These are phyloP conservation scores for Eremophila alpestris DNA, from an alignment of 2,797 vertebrate species.

Conservation along the genomic window DNA sequence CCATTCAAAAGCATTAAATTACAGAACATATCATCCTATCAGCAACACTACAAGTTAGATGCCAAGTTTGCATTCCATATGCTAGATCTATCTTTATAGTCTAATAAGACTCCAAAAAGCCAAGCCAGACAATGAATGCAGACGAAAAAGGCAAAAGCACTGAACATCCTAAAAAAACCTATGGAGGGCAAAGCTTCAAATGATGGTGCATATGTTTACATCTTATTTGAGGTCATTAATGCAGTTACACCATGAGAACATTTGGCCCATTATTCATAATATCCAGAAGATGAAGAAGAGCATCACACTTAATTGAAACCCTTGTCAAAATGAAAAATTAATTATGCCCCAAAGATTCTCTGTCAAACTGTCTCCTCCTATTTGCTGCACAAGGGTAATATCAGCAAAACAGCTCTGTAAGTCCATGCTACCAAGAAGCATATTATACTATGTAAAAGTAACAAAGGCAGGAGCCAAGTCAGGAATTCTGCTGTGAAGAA, in stretches of 20 bases:
- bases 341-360: conserved; percentile 59
- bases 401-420: conserved; percentile 30
- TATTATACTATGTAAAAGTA: conserved; percentile 33
- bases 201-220: neutral
- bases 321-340: conserved; percentile 62
- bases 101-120: neutral
- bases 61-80: neutral
- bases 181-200: neutral
- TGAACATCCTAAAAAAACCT: neutral
- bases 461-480: conserved; percentile 1
- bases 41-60: neutral
- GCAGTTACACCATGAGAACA: conserved; percentile 7
- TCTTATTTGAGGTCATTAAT: conserved; percentile 7
- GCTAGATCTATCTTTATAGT: neutral
- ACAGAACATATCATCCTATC: neutral
- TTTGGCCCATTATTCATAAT: conserved; percentile 33
- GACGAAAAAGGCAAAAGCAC: neutral
- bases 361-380: conserved; percentile 64
- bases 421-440: neutral
- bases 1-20: neutral
- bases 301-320: conserved; percentile 60
- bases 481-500: neutral
- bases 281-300: conserved; percentile 33
- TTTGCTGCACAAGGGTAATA: conserved; percentile 30
- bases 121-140: neutral